Evolutionary conservation across 1,140 invertebrate species (phyloP), one percentile per base, ranked within the genome.

Genomic region (Camponotus pennsylvanicus): DNA sequence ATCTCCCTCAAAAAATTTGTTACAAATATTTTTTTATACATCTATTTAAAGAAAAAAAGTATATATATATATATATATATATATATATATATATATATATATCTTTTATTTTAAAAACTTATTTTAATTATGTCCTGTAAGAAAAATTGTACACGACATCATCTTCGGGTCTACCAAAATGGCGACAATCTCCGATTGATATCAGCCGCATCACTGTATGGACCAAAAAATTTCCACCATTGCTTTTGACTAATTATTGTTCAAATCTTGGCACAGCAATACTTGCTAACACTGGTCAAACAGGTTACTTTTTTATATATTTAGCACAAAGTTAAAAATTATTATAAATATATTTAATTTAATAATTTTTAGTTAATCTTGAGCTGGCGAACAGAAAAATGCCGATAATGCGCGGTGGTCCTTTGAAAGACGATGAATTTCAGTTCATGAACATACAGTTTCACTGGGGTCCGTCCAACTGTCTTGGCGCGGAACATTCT

Each of bases 371-470:
- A 92, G 91, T 91, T 3, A 89, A 82, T 78, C 70, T 91, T 9
- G 84, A 91, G n/a, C 78, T 92, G 11, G 1, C 37, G 4, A 42
- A 85, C 4, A 70, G 42, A 70, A 49, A 15, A 32, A 4, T 89
- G 9, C 96, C 96, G 1, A 90, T 92, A 1, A 88, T 97, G 5
- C 92, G 93, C 7, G 96, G 96, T 21, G 97, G 97, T 0, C 97
- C 97, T 0, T 95, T 97, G 0, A 94, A 96, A 5, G 95, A 96
- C 1, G 96, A 96, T 40, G 94, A 95, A 13, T 98, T 97, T 91
- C 95, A 96, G 37, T 97, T 98, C 82, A 95, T 96, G 67, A 97
- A 98, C 83, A 94, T 98, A 88, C 98, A 98, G 93, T 97, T 98
- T 91, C 98, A 98, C 91, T 98, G 98, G 97, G 97, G 97, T 0